Conservation (phyloP, 2,113 vertebrate species). For the Barnardius zonarius region DNA sequence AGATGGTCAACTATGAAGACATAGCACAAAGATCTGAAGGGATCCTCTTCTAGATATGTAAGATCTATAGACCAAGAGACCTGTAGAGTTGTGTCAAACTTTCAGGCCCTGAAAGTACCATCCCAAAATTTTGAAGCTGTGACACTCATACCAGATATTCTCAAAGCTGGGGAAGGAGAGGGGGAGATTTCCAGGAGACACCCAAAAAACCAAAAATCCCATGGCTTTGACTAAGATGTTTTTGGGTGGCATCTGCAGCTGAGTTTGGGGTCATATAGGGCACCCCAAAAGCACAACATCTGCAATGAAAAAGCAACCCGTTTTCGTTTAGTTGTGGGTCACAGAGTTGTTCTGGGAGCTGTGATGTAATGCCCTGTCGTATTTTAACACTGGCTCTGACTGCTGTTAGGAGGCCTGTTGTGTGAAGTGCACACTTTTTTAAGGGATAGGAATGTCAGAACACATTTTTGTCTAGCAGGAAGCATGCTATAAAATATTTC, state of each 20-base stretch:
- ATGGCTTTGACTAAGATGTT: not conserved
- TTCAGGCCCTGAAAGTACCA: not conserved
- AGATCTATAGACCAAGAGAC: not conserved
- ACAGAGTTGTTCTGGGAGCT: not conserved
- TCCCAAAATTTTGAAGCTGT: not conserved
- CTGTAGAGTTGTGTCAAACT: not conserved
- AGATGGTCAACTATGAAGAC: not conserved
- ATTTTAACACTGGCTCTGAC: not conserved
- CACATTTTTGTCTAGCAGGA: not conserved
- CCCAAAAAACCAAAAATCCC: not conserved
- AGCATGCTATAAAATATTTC: not conserved
- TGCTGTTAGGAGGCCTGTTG: not conserved
- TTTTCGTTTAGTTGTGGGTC: not conserved
- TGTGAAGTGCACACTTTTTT: not conserved
- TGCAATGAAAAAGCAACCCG: not conserved
- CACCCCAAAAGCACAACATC: not conserved
- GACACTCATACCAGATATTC: not conserved
- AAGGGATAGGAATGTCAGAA: not conserved
- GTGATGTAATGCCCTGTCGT: not conserved
- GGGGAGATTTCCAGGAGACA: not conserved
- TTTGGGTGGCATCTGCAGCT: not conserved
- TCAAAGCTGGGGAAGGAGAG: not conserved
- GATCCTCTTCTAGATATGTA: not conserved
- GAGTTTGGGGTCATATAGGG: not conserved
- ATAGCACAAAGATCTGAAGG: not conserved